A percentile compares a stretch with the other conserved stretches of the same genome.
Evolutionary conservation across 2,888 invertebrate genomes (phyloP).

Genomic region (Ophraella communa): DNA sequence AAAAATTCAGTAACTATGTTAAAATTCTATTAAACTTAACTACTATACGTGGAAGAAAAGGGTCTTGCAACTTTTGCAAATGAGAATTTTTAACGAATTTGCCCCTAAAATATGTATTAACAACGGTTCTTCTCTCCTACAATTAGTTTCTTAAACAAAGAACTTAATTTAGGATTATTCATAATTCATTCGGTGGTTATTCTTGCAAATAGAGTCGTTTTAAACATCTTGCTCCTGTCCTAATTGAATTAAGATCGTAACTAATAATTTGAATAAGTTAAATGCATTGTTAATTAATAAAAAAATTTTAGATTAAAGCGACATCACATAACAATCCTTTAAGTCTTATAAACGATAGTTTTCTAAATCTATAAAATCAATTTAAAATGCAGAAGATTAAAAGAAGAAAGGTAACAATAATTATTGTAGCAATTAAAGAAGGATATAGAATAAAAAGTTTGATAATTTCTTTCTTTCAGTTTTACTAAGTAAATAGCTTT

Average conservation of each 20-base stretch:
- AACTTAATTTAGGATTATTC: constrained; percentile 7
- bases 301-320: too few relatives aligned
- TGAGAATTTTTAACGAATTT: constrained; percentile 18
- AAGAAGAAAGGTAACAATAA: too few relatives aligned
- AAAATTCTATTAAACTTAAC: not conserved
- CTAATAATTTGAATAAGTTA: too few relatives aligned
- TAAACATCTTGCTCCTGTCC: constrained; percentile 4
- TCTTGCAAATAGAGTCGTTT: constrained; percentile 9
- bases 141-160: constrained; percentile 18
- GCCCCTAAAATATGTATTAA: constrained; percentile 11
- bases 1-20: not conserved
- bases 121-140: constrained; percentile 7
- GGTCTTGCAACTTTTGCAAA: constrained; percentile 7
- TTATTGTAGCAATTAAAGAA: too few relatives aligned
- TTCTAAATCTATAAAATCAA: too few relatives aligned
- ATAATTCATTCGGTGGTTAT: constrained; percentile 17
- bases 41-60: not conserved
- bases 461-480: too few relatives aligned
- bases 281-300: too few relatives aligned
- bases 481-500: too few relatives aligned
- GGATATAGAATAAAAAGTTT: too few relatives aligned
- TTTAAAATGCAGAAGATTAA: too few relatives aligned
- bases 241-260: not conserved
- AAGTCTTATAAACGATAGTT: too few relatives aligned
- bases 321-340: too few relatives aligned